Evolutionary conservation across 2,113 vertebrate species (phyloP), one percentile per base, ranked within the genome.

Genomic region (Calidris pugnax): DNA sequence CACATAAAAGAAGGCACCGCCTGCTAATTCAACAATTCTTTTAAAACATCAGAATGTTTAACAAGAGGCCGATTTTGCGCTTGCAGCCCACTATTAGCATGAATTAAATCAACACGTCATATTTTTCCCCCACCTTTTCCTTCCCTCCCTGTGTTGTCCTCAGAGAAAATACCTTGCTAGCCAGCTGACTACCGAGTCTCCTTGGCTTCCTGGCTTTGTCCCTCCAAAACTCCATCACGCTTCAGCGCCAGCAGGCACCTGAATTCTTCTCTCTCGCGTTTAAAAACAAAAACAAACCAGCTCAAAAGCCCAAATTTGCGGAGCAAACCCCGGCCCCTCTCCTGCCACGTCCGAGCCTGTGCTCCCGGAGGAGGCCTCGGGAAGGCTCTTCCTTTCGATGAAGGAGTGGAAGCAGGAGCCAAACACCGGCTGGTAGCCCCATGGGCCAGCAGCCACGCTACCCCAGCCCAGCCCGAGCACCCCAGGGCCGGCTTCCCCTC

Each of bases 321-420:
- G 23, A 14, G 21, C 21, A 64, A 55, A 24, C 0, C 21, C 1
- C 11, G 12, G 14, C 2, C 15, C 3, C 4, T 2, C 15, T 30
- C 19, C 33, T 9, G 71, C 72, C 47, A 2, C 7, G 6, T 2
- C 28, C 23, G 6, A 26, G 50, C 28, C 14, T 15, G 9, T 3
- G 37, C 53, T 22, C 17, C 35, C 33, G 27, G 23, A 1, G 20
- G 48, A 9, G 26, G 20, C 33, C 37, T 1, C 12, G 4, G 69
- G 14, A 39, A 27, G 28, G 62, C 63, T 23, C 53, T 7, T 1
- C 18, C 22, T 3, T 1, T 21, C 4, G 15, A 3, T 1, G 66
- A 67, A 4, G 0, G 3, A 24, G n/a, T 0, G 62, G 35, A 7
- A 32, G 62, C 39, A 2, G 2, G 33, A 8, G 45, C 7, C 39